These are phyloP conservation scores for Virgularia gustaviana DNA, from an alignment of 92 coral and sea anemone genomes.

Conservation along the genomic window DNA sequence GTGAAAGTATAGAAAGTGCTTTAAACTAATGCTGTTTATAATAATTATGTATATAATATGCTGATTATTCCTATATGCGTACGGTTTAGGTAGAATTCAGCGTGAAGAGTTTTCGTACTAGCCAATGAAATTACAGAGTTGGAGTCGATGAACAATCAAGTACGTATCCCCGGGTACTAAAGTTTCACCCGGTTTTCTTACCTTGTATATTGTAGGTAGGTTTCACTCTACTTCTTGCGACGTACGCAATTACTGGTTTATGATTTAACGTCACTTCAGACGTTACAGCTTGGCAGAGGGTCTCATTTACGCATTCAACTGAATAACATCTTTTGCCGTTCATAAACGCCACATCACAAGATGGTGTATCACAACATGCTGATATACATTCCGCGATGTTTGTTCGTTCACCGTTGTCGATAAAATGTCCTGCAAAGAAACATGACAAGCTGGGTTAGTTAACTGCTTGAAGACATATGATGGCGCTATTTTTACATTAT, in stretches of 20 bases:
- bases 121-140: no score
- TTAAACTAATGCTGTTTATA: no score
- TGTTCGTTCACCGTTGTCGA: slow-evolving; percentile 56
- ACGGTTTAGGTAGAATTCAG: no score
- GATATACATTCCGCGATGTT: slow-evolving; percentile 76
- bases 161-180: not conserved
- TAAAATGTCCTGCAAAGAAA: slow-evolving; percentile 59
- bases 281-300: slow-evolving; percentile 75
- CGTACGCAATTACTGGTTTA: slow-evolving; percentile 77
- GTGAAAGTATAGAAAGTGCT: no score
- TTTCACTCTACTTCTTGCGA: slow-evolving; percentile 65
- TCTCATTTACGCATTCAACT: slow-evolving; percentile 72
- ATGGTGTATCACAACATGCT: slow-evolving; percentile 74
- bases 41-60: no score
- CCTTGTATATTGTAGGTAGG: slow-evolving; percentile 41
- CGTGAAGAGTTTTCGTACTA: no score
- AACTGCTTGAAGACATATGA: not conserved
- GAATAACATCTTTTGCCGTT: slow-evolving; percentile 94
- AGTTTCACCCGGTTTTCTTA: not conserved
- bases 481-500: not conserved
- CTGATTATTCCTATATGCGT: no score
- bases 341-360: slow-evolving; percentile 98
- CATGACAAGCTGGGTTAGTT: no score
- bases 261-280: slow-evolving; percentile 71
- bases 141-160: no score